Evolutionary conservation across 2,113 vertebrate species (phyloP), one percentile per base, ranked within the genome.

Genomic region (Probosciger aterrimus): DNA sequence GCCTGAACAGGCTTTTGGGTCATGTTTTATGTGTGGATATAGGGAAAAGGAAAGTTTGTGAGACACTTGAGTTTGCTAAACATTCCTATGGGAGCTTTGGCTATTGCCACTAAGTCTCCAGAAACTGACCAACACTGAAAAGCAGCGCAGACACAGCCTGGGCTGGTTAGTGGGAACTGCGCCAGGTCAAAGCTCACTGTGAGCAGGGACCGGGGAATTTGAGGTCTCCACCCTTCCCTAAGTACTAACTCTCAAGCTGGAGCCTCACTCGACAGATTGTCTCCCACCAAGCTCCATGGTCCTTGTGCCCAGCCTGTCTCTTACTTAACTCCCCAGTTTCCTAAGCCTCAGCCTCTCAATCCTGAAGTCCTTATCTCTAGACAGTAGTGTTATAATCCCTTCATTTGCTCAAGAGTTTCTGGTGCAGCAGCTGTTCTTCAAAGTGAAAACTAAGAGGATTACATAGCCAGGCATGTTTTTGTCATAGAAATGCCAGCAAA

Each of bases 171-270:
- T 25, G 55, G 49, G 64, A 90, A 84, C 7, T 39, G 23, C 11
- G 7, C 3, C 24, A 44, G 22, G 44, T 41, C 75, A 85, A 46
- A 82, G 27, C 19, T 41, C 31, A 49, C 27, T 13, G 55, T 24
- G 31, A 82, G 35, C 22, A 47, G 24, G 41, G 11, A 39, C 25
- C 0, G 0, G 19, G 22, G 35, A 73, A 41, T 46, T 11, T 7
- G 39, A 74, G 35, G 44, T 65, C 55, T 85, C 23, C 23, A 44
- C 8, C 31, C 31, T 92, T 77, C 44, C 53, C 16, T 46, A 78
- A 49, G 47, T 24, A 59, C 31, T 57, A 70, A 55, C 70, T 80
- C 41, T 83, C 20, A 57, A 47, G 27, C 25, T 84, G 63, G n/a
- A 90, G 20, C 13, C 59, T 68, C 31, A 59, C 18, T 37, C 74